These are phyloP conservation scores for Leptosomus discolor DNA, from an alignment of 2,113 vertebrate species.

Conservation along the genomic window DNA sequence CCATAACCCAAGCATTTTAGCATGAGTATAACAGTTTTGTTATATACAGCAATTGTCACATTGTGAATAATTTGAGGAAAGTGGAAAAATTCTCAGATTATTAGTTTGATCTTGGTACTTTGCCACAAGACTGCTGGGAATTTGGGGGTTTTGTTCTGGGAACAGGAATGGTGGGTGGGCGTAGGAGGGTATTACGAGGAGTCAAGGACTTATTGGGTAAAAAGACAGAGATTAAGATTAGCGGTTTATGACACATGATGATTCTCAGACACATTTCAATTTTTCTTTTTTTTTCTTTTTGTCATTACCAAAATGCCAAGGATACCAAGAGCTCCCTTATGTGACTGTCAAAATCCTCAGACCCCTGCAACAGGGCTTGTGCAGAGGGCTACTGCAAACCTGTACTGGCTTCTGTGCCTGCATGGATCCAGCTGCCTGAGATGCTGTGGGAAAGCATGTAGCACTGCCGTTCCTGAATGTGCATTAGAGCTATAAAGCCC, in stretches of 20 bases:
- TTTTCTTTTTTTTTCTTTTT: not conserved
- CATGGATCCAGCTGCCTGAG: not conserved
- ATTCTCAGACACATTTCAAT: not conserved
- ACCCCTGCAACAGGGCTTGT: not conserved
- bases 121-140: slow-evolving; percentile 39
- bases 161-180: not conserved
- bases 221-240: not conserved
- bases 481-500: not conserved
- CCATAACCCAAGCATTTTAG: not conserved
- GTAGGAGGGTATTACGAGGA: not conserved
- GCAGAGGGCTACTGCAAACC: not conserved
- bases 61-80: not conserved
- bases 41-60: not conserved
- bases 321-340: not conserved
- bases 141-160: not conserved
- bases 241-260: not conserved
- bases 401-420: not conserved
- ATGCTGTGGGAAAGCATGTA: not conserved
- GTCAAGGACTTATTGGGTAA: not conserved
- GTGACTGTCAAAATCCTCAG: not conserved
- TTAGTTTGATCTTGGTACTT: slow-evolving; percentile 20
- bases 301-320: not conserved
- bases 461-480: not conserved
- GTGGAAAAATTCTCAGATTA: slow-evolving; percentile 24
- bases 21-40: not conserved